These are phyloP conservation scores for Chiroxiphia lanceolata DNA, from an alignment of 2,797 vertebrate genomes.

Conservation along the genomic window DNA sequence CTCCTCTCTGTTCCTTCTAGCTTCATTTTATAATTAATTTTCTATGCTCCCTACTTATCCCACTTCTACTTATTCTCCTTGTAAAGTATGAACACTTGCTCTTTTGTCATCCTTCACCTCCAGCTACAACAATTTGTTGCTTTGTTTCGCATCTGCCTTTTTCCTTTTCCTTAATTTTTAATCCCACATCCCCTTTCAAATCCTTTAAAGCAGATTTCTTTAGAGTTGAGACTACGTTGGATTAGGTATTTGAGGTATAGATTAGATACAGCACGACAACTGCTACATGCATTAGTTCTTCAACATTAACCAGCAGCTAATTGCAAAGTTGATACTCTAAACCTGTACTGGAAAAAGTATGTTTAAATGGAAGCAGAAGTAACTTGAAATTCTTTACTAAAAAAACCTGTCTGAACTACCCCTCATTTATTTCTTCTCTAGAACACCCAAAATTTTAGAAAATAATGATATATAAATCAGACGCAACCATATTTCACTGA, in stretches of 20 bases:
- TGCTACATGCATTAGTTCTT: background rate
- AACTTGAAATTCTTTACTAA: background rate
- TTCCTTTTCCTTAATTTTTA: background rate
- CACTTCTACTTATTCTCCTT: background rate
- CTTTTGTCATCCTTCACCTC: background rate
- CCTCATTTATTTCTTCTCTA: background rate
- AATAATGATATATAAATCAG: background rate
- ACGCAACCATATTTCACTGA: background rate
- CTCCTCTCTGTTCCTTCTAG: background rate
- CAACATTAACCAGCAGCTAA: background rate
- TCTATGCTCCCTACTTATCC: background rate
- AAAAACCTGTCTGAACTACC: background rate
- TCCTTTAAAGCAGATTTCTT: background rate
- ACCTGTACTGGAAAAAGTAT: background rate
- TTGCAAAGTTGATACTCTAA: background rate
- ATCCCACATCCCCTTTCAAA: background rate
- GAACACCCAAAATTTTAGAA: background rate
- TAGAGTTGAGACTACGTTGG: background rate
- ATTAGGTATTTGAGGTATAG: background rate
- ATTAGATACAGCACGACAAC: background rate
- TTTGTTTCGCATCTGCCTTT: background rate
- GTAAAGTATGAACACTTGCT: background rate
- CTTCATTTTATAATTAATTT: background rate
- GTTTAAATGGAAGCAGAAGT: background rate
- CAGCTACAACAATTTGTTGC: background rate